Conservation (phyloP, 2,113 vertebrate genomes). For the Actinemys pallida region DNA sequence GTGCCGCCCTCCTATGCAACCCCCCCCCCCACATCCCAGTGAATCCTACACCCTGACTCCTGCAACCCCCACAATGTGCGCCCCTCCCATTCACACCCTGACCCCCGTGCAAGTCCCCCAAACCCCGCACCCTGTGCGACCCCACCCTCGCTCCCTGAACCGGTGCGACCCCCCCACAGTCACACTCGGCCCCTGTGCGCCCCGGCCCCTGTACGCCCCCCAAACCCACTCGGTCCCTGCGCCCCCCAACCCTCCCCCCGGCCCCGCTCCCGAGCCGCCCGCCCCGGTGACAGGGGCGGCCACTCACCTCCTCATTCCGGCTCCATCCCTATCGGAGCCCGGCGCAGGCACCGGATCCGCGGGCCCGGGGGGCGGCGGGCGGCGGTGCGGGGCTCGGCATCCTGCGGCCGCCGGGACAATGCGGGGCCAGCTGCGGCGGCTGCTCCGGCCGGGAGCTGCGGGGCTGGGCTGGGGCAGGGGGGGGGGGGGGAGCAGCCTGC, state of each 20-base stretch:
- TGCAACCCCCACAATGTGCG: not conserved
- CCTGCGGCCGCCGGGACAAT: not conserved
- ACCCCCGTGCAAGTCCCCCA: not conserved
- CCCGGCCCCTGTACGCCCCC: not conserved
- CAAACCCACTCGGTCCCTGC: not conserved
- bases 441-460: not conserved
- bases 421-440: not conserved
- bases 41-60: not conserved
- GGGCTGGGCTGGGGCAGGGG: not conserved
- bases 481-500: no score
- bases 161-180: no score
- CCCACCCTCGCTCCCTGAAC: not conserved
- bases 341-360: not conserved
- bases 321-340: not conserved
- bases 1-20: no score
- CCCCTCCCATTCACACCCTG: conserved; percentile 57
- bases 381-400: not conserved
- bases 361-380: not conserved
- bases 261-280: not conserved
- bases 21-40: not conserved
- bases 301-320: not conserved
- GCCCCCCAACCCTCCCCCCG: not conserved
- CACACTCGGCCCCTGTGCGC: not conserved
- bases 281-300: not conserved
- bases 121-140: no score